A percentile compares a stretch with the other conserved stretches of the same genome.
These are phyloP conservation scores for Bubo bubo DNA, from an alignment of 2,113 vertebrate genomes.

Conservation along the genomic window DNA sequence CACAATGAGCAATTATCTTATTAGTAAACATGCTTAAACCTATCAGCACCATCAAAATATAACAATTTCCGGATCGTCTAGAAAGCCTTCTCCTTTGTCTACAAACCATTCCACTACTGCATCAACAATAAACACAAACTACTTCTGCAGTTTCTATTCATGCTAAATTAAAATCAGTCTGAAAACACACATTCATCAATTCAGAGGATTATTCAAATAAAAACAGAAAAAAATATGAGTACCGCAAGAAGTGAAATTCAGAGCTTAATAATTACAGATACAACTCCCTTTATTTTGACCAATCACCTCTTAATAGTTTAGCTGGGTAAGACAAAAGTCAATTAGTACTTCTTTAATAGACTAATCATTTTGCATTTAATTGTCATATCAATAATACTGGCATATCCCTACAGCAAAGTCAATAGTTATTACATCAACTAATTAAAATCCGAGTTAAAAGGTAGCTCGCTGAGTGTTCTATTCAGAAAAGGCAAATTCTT, in stretches of 20 bases:
- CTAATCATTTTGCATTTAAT: constrained; percentile 73
- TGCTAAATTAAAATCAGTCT: constrained; percentile 14
- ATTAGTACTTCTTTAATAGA: constrained; percentile 69
- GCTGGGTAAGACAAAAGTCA: constrained; percentile 57
- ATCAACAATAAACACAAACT: background rate
- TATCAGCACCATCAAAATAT: background rate
- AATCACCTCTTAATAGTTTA: constrained; percentile 64
- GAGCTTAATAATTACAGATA: constrained; percentile 61
- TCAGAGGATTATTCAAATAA: background rate
- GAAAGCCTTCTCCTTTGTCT: background rate
- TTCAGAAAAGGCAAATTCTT: constrained; percentile 45
- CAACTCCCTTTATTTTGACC: constrained; percentile 41
- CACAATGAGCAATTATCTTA: background rate
- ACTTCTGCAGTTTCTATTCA: background rate
- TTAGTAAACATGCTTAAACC: background rate
- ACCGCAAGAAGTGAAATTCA: background rate
- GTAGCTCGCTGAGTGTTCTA: constrained; percentile 27
- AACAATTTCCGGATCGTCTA: background rate
- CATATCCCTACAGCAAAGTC: constrained; percentile 58
- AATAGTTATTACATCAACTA: constrained; percentile 70
- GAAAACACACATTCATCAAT: background rate
- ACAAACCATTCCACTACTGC: background rate
- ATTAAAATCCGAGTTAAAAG: constrained; percentile 72
- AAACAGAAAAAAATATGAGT: background rate
- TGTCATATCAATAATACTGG: constrained; percentile 72